These are phyloP conservation scores for Stictonetta naevosa DNA, from an alignment of 2,113 vertebrate species.

Conservation along the genomic window DNA sequence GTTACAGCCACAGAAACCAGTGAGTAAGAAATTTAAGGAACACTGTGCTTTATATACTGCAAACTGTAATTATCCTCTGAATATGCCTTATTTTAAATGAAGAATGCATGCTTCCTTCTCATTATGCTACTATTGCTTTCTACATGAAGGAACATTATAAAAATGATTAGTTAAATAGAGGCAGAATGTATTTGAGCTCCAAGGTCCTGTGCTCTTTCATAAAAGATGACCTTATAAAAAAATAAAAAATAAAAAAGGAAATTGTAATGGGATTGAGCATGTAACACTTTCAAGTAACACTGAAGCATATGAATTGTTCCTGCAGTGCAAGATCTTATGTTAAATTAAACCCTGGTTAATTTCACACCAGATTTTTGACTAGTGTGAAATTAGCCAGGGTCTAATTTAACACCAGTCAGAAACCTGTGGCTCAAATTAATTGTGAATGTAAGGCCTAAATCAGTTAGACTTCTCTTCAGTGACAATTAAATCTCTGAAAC, in stretches of 20 bases:
- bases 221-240: conserved; percentile 37
- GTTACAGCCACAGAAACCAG: conserved; percentile 87
- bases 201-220: conserved; percentile 41
- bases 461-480: background rate
- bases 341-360: conserved; percentile 53
- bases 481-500: background rate
- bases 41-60: background rate
- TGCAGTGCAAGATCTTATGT: conserved; percentile 37
- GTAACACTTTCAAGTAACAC: background rate
- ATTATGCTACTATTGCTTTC: conserved; percentile 15
- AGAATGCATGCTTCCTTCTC: conserved; percentile 6
- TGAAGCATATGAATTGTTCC: conserved; percentile 16
- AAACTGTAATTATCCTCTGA: conserved; percentile 30
- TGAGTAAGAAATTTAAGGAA: conserved; percentile 75
- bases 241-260: background rate
- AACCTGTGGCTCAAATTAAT: conserved; percentile 48
- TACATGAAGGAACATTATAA: conserved; percentile 42
- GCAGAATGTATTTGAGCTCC: conserved; percentile 10
- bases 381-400: conserved; percentile 47
- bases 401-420: conserved; percentile 62
- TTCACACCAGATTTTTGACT: conserved; percentile 48
- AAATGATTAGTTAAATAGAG: conserved; percentile 38
- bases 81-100: background rate
- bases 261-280: background rate
- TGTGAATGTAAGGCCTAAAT: conserved; percentile 8